Evolutionary conservation across 2,797 vertebrate genomes (phyloP).

Genomic region (Siniperca obscura): DNA sequence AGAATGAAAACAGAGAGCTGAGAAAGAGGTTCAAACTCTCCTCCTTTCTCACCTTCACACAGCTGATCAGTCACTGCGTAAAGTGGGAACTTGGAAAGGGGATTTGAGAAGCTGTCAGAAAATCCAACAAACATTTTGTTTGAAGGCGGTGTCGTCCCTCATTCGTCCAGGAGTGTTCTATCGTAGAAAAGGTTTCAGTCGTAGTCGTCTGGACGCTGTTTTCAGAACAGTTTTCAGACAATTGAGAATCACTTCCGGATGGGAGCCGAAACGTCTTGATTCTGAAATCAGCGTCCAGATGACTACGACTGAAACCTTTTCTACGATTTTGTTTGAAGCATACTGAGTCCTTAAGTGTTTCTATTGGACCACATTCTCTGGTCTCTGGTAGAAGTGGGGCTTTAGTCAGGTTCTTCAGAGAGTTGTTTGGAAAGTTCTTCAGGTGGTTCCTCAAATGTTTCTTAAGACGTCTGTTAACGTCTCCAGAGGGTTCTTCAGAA

Average conservation of each 20-base stretch:
- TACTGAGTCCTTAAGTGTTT: background rate
- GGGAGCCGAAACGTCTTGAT: too few species aligned
- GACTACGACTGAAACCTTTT: too few species aligned
- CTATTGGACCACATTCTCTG: background rate
- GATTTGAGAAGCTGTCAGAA: background rate
- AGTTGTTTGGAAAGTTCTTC: background rate
- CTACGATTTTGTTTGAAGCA: background rate
- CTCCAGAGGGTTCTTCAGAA: background rate
- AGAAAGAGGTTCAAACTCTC: background rate
- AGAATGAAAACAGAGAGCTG: background rate
- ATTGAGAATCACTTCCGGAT: too few species aligned
- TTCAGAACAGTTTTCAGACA: too few species aligned
- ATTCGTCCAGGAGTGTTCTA: too few species aligned
- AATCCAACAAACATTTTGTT: background rate
- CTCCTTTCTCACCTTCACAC: background rate
- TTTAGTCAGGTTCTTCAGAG: background rate
- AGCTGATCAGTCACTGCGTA: background rate
- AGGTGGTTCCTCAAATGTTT: background rate
- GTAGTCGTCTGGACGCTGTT: too few species aligned
- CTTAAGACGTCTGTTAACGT: background rate
- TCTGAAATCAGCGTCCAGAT: too few species aligned
- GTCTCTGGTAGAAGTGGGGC: background rate
- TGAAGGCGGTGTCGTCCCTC: too few species aligned
- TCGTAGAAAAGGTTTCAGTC: too few species aligned
- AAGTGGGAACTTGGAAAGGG: background rate